Conservation (phyloP, 2,797 vertebrate species). For the Megaceryle alcyon region DNA sequence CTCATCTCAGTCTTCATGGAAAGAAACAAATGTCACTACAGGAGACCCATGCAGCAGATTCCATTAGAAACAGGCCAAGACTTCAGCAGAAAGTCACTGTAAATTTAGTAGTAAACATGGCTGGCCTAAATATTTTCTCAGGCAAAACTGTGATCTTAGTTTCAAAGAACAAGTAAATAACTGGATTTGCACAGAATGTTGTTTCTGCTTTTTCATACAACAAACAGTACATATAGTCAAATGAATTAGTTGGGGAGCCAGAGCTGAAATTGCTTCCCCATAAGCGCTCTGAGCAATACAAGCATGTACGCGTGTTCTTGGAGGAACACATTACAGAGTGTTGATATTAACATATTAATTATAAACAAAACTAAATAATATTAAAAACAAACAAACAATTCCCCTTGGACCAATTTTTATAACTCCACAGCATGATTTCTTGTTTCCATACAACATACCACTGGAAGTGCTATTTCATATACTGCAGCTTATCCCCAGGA, state of each 20-base stretch:
- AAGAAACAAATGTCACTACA: too few relatives aligned
- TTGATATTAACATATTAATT: background rate
- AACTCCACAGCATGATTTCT: background rate
- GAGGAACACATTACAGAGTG: background rate
- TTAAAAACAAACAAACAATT: background rate
- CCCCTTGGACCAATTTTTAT: background rate
- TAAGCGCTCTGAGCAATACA: background rate
- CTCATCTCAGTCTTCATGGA: background rate
- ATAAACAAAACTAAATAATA: background rate
- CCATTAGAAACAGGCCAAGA: background rate
- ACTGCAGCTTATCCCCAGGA: background rate
- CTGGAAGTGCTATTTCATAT: background rate
- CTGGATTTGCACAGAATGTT: background rate
- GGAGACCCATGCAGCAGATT: background rate
- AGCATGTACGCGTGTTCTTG: fast-evolving
- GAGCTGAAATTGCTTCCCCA: background rate
- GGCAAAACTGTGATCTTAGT: background rate
- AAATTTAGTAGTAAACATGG: background rate
- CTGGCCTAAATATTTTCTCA: background rate
- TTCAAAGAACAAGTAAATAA: background rate
- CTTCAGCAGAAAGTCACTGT: background rate
- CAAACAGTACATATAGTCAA: background rate
- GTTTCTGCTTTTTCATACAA: background rate
- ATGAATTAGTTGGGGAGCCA: background rate
- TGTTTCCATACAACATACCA: background rate